Conservation (phyloP, 1,140 invertebrate genomes). For the Pogonomyrmex californicus region DNA sequence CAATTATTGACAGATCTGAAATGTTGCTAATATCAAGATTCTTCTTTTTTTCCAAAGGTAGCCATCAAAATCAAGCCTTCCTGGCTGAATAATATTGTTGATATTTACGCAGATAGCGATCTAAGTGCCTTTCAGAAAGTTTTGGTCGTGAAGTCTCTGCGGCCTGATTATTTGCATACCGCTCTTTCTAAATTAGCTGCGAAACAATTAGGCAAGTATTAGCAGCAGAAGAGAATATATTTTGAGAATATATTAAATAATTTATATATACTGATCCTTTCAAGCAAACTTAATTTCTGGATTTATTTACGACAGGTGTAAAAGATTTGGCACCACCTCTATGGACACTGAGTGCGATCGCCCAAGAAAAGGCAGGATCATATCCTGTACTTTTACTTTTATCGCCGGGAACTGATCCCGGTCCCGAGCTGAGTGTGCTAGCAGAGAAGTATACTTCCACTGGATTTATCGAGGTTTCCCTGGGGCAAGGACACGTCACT, state of each 20-base stretch:
- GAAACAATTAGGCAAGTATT: slow-evolving; percentile 89
- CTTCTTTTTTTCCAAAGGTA: slow-evolving; percentile 69
- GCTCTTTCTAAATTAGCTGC: slow-evolving; percentile 91
- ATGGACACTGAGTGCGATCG: slow-evolving; percentile 83
- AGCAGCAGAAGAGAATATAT: neutral
- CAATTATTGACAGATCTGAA: neutral
- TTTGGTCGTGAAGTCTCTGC: slow-evolving; percentile 93
- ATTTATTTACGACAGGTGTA: slow-evolving; percentile 73
- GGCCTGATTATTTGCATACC: slow-evolving; percentile 93
- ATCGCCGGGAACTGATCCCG: slow-evolving; percentile 92
- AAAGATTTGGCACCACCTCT: slow-evolving; percentile 80
- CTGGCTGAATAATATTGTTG: slow-evolving; percentile 82
- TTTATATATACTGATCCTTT: neutral
- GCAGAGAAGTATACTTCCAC: slow-evolving; percentile 82
- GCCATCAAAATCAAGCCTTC: slow-evolving; percentile 81
- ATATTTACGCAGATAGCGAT: slow-evolving; percentile 86
- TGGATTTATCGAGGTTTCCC: slow-evolving; percentile 88
- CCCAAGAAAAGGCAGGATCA: slow-evolving; percentile 82
- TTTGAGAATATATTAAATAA: neutral
- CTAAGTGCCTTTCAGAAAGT: slow-evolving; percentile 94
- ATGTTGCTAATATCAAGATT: neutral
- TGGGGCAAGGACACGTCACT: slow-evolving; percentile 90
- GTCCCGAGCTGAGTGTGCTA: slow-evolving; percentile 90
- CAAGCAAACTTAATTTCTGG: neutral
- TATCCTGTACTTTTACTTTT: slow-evolving; percentile 91